These are phyloP conservation scores for Carlito syrichta DNA, from an alignment of 2,113 vertebrate species.

Conservation along the genomic window DNA sequence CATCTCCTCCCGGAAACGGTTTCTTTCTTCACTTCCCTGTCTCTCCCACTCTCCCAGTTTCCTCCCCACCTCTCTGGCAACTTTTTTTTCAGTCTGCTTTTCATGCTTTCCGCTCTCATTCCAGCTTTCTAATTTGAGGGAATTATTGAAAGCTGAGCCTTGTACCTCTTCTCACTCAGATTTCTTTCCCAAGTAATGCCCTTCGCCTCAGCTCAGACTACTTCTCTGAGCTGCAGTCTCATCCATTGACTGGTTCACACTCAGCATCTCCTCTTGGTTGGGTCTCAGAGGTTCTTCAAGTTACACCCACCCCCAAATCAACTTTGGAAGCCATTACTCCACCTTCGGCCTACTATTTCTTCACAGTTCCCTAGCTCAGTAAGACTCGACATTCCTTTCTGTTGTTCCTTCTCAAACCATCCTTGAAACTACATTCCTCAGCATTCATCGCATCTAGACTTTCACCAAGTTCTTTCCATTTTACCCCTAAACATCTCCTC, in stretches of 20 bases:
- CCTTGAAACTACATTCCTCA: not conserved
- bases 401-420: not conserved
- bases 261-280: not conserved
- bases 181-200: not conserved
- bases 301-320: not conserved
- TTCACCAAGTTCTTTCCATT: not conserved
- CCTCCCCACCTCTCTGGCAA: not conserved
- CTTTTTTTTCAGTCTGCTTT: not conserved
- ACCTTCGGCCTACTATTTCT: not conserved
- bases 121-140: not conserved
- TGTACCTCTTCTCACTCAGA: not conserved
- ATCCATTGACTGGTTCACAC: not conserved
- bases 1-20: not conserved
- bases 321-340: not conserved
- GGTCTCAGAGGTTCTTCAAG: not conserved
- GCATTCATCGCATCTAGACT: not conserved
- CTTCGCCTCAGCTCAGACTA: not conserved
- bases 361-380: not conserved
- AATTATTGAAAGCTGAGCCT: not conserved
- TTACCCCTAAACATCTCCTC: not conserved
- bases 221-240: not conserved
- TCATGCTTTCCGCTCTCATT: not conserved
- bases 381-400: not conserved
- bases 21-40: not conserved
- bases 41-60: not conserved